Percentiles rank a stretch among this genome's conserved stretches.
These are phyloP conservation scores for Pelobates cultripes DNA, from an alignment of 2,797 vertebrate species.

Conservation along the genomic window DNA sequence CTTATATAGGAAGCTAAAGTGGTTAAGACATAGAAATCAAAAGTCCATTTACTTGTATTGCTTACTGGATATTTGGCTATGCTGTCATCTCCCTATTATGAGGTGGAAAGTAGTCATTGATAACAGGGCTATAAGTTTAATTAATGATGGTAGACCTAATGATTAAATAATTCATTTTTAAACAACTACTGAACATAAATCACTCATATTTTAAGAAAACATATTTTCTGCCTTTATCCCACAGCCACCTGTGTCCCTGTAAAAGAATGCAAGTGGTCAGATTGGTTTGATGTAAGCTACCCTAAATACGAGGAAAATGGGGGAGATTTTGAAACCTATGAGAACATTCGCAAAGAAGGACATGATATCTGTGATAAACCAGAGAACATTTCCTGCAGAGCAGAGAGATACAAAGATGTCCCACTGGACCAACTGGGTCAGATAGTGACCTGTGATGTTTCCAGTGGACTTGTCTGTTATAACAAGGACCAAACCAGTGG, in stretches of 20 bases:
- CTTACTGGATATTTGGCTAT: too few relatives aligned
- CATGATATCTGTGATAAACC: neutral
- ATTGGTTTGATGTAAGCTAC: slow-evolving; percentile 57
- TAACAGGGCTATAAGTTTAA: too few relatives aligned
- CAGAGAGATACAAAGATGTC: accelerated
- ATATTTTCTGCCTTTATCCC: neutral
- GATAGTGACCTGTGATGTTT: slow-evolving; percentile 52
- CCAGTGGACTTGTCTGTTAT: slow-evolving; percentile 60
- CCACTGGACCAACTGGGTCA: slow-evolving; percentile 57
- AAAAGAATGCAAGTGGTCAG: neutral
- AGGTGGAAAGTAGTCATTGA: too few relatives aligned
- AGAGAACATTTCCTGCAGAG: slow-evolving; percentile 62
- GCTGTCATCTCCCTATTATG: too few relatives aligned
- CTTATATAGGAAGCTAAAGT: too few relatives aligned
- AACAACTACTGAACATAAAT: too few relatives aligned
- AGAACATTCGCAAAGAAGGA: slow-evolving; percentile 25
- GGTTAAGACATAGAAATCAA: too few relatives aligned
- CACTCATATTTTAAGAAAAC: too few relatives aligned
- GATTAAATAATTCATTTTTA: too few relatives aligned
- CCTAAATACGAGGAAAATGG: slow-evolving; percentile 1
- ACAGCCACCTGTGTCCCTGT: slow-evolving; percentile 22
- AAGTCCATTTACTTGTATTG: too few relatives aligned
- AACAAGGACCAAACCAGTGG: slow-evolving; percentile 49
- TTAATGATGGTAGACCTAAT: too few relatives aligned
- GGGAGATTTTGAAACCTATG: slow-evolving; percentile 66